Evolutionary conservation across 35 echinoderm and acorn worm genomes (phyloP).

Genomic region (Apostichopus californicus): DNA sequence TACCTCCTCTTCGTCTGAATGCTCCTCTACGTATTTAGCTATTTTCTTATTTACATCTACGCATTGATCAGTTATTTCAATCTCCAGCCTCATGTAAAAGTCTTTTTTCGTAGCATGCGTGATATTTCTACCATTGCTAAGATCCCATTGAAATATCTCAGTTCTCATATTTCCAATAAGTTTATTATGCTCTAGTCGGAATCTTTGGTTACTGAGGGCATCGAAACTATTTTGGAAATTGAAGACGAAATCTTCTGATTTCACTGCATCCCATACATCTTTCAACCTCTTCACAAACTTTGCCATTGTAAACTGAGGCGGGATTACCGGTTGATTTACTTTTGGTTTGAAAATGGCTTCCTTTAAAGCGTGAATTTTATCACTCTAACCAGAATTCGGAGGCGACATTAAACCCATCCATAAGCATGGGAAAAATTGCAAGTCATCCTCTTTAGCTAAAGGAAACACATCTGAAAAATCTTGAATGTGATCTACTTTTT

Average conservation of each 20-base stretch:
- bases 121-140: neutral
- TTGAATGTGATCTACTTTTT: no score
- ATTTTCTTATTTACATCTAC: no score
- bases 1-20: no score
- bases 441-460: no score
- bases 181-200: conserved; percentile 31
- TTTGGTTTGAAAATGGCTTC: neutral
- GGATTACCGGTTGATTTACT: no score
- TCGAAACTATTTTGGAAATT: conserved; percentile 54
- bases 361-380: conserved; percentile 46
- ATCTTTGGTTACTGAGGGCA: neutral
- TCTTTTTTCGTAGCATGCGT: neutral
- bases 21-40: no score
- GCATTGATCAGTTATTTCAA: neutral
- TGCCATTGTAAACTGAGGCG: neutral
- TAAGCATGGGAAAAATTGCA: no score
- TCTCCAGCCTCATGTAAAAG: neutral
- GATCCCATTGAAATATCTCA: neutral
- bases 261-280: conserved; percentile 14
- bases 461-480: no score
- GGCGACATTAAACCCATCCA: no score
- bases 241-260: conserved; percentile 55
- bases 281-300: neutral
- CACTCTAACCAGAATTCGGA: neutral
- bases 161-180: conserved; percentile 5